phyloP scores from a whole-genome alignment of 1,140 invertebrate genomes.

The Paralvinella palmiformis region DNA sequence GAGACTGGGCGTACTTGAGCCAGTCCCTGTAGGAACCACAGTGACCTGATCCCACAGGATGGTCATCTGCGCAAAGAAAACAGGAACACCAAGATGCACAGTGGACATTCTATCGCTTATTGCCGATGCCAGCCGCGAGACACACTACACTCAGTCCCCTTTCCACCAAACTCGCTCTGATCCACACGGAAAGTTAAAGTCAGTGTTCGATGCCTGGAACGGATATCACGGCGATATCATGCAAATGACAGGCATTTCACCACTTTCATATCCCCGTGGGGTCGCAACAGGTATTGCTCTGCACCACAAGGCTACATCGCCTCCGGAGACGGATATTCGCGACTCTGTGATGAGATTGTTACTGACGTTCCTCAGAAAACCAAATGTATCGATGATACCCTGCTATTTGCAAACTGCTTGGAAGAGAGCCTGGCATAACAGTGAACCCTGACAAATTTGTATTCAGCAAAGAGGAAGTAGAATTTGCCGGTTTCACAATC shows the following conservation, averaged over 20 bases:
- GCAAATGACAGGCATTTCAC: conserved; percentile 23
- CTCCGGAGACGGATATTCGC: conserved; percentile 22
- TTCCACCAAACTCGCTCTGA: not conserved
- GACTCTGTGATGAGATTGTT: conserved; percentile 24
- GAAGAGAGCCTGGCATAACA: conserved; percentile 27
- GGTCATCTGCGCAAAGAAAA: not conserved
- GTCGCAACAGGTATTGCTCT: conserved; percentile 24
- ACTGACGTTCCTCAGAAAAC: conserved; percentile 23
- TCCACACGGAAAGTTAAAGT: not conserved
- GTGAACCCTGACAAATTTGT: conserved; percentile 30
- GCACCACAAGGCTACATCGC: conserved; percentile 31
- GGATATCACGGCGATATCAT: conserved; percentile 7
- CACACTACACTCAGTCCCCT: not conserved
- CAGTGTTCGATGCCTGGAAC: not conserved
- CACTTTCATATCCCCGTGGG: conserved; percentile 32
- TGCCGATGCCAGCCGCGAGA: not conserved
- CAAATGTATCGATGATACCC: conserved; percentile 27
- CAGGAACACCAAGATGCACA: not conserved
- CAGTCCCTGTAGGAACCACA: no score
- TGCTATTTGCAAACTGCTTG: conserved; percentile 20
- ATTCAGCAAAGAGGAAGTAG: conserved; percentile 25
- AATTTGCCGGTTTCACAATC: conserved; percentile 31
- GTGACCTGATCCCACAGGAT: no score
- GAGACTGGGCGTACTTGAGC: no score
- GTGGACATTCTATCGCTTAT: not conserved